These are phyloP conservation scores for Idaea biselata DNA, from an alignment of 2,888 invertebrate species.

Conservation along the genomic window DNA sequence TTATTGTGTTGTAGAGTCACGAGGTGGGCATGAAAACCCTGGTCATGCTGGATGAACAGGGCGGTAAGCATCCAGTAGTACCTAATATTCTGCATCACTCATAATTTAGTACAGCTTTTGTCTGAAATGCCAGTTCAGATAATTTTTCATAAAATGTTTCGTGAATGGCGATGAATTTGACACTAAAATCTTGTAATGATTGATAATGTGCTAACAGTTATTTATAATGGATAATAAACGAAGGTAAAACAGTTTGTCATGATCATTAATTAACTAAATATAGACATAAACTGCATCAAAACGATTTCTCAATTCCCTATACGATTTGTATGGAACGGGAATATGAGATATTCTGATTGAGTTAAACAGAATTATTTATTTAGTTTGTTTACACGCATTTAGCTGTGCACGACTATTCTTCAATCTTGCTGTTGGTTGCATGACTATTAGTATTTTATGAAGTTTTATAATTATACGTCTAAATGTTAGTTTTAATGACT, in stretches of 20 bases:
- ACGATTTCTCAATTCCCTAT: conserved; percentile 48
- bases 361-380: conserved; percentile 61
- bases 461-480: conserved; percentile 53
- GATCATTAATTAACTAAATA: conserved; percentile 62
- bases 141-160: conserved; percentile 59
- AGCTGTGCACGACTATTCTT: conserved; percentile 76
- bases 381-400: conserved; percentile 76
- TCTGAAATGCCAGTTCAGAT: conserved; percentile 75
- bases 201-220: conserved; percentile 70
- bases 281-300: conserved; percentile 55
- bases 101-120: conserved; percentile 76
- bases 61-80: conserved; percentile 94
- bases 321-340: conserved; percentile 43
- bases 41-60: conserved; percentile 99
- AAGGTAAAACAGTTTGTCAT: conserved; percentile 70
- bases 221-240: conserved; percentile 65
- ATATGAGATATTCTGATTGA: conserved; percentile 55
- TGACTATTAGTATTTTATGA: conserved; percentile 64
- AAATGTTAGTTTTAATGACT: conserved; percentile 70
- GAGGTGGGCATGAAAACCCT: conserved; percentile 99
- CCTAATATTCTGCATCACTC: conserved; percentile 75
- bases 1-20: conserved; percentile 95
- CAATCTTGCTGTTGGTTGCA: conserved; percentile 76
- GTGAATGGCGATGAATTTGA: conserved; percentile 64
- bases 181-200: conserved; percentile 51